phyloP scores from a whole-genome alignment of 1,140 invertebrate species.

The Episyrphus balteatus region DNA sequence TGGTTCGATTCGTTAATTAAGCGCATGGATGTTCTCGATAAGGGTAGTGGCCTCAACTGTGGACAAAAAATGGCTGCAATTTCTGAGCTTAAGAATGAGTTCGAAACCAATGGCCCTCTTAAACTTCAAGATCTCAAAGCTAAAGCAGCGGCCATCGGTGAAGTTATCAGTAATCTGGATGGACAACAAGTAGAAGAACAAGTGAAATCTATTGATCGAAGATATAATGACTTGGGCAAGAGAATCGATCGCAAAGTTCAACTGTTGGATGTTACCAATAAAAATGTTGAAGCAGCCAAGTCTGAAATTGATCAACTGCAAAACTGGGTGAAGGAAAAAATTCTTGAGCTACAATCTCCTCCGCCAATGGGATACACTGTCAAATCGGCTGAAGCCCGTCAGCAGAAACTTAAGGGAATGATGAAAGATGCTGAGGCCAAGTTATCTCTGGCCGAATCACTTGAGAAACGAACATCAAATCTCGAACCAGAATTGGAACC shows the following conservation, averaged over 20 bases:
- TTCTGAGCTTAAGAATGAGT: slow-evolving; percentile 55
- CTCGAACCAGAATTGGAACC: slow-evolving; percentile 77
- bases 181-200: slow-evolving; percentile 84
- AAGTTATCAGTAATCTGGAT: slow-evolving; percentile 74
- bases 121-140: slow-evolving; percentile 55
- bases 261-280: slow-evolving; percentile 65
- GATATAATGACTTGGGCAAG: slow-evolving; percentile 71
- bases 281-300: slow-evolving; percentile 64
- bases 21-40: slow-evolving; percentile 67
- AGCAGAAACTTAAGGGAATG: slow-evolving; percentile 57
- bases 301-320: slow-evolving; percentile 62
- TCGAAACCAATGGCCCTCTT: slow-evolving; percentile 54
- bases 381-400: slow-evolving; percentile 58
- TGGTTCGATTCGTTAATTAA: slow-evolving; percentile 72
- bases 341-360: slow-evolving; percentile 52
- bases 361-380: slow-evolving; percentile 62
- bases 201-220: slow-evolving; percentile 69
- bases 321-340: slow-evolving; percentile 69
- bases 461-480: slow-evolving; percentile 70
- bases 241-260: slow-evolving; percentile 72
- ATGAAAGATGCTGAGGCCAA: slow-evolving; percentile 77
- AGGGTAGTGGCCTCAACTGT: slow-evolving; percentile 70
- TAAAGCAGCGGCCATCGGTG: slow-evolving; percentile 57
- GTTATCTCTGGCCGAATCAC: slow-evolving; percentile 64
- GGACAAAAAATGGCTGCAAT: slow-evolving; percentile 64